Conservation (phyloP, 2,797 vertebrate species). For the Argentina silus region DNA sequence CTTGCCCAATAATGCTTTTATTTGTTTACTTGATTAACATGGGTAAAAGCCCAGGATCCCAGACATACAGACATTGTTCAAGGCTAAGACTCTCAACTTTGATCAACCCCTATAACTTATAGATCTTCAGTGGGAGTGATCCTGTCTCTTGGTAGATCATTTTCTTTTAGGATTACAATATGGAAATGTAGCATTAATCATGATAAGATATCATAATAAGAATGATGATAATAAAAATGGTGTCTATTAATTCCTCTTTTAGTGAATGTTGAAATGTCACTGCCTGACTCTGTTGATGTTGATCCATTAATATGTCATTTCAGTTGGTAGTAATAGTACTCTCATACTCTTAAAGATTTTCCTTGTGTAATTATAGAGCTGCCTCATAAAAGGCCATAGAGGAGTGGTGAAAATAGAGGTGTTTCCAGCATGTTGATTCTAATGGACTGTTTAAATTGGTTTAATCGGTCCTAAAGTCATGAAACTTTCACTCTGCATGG, state of each 20-base stretch:
- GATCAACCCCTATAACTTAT: background rate
- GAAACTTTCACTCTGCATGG: background rate
- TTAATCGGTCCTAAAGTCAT: too few species aligned
- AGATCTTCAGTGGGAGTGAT: background rate
- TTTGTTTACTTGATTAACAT: slow-evolving; percentile 41
- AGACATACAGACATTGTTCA: slow-evolving; percentile 1
- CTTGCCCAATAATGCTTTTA: slow-evolving; percentile 57
- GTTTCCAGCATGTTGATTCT: too few species aligned
- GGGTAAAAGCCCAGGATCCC: slow-evolving; percentile 2
- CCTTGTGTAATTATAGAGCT: too few species aligned
- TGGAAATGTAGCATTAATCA: background rate
- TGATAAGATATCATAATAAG: too few species aligned
- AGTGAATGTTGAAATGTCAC: too few species aligned
- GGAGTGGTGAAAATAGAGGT: too few species aligned
- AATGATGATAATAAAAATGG: background rate
- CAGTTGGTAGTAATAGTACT: background rate
- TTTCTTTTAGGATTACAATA: background rate
- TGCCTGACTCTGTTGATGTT: background rate
- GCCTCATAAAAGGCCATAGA: too few species aligned
- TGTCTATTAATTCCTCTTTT: background rate
- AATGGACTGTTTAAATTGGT: too few species aligned
- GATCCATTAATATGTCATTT: background rate
- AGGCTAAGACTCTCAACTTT: background rate
- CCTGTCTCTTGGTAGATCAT: background rate
- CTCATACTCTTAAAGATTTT: too few species aligned